Evolutionary conservation across 1,140 invertebrate species (phyloP).

Genomic region (Dufourea novaeangliae): DNA sequence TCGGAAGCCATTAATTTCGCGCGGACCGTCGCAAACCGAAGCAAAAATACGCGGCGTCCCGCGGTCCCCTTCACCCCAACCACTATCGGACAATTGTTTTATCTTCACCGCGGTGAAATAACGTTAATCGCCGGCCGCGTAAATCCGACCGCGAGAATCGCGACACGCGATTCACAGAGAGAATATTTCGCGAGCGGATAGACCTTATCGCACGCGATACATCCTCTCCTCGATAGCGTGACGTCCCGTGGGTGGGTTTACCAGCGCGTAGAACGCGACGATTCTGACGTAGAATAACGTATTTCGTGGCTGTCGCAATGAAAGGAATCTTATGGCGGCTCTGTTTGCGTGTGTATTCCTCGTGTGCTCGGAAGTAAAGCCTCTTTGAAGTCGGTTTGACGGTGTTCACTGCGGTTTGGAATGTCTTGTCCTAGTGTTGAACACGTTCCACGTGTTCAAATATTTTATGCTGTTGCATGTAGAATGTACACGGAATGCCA

Average conservation of each 20-base stretch:
- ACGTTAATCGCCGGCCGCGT: slow-evolving; percentile 19
- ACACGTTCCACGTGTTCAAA: too few relatives aligned
- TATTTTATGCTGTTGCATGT: too few relatives aligned
- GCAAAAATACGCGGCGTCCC: slow-evolving; percentile 41
- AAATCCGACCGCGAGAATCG: neutral
- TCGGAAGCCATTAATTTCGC: slow-evolving; percentile 50
- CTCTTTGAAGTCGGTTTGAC: neutral
- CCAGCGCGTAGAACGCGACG: too few relatives aligned
- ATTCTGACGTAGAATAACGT: too few relatives aligned
- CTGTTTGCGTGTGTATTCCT: neutral
- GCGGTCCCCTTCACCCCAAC: neutral
- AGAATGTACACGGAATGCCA: too few relatives aligned
- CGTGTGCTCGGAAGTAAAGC: neutral
- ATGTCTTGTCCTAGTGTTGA: too few relatives aligned
- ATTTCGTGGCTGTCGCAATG: neutral
- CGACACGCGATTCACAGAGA: neutral
- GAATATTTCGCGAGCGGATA: neutral
- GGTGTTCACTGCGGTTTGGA: neutral
- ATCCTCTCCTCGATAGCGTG: neutral
- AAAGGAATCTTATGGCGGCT: neutral
- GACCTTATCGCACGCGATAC: neutral
- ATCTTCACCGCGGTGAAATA: neutral
- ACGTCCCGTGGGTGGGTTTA: neutral
- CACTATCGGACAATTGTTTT: slow-evolving; percentile 30
- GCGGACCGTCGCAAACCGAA: slow-evolving; percentile 38